These are phyloP conservation scores for Allophyes oxyacanthae DNA, from an alignment of 2,888 invertebrate species.

Conservation along the genomic window DNA sequence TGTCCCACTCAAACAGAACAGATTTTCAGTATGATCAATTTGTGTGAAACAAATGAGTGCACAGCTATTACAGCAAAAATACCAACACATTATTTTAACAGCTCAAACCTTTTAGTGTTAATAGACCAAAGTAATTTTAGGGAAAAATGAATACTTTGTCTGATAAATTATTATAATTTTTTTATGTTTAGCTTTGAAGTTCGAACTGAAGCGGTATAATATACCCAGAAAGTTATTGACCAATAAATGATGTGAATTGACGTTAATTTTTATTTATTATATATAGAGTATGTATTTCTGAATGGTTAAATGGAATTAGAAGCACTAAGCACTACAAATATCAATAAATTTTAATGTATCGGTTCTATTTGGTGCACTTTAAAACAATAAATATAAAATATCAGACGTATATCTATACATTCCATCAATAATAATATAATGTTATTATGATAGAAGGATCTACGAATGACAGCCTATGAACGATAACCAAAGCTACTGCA, in stretches of 20 bases:
- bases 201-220: constrained; percentile 7
- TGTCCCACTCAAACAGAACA: constrained; percentile 1
- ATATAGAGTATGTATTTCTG: no score
- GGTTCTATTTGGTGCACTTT: no score
- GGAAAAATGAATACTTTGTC: background rate
- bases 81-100: constrained; percentile 21
- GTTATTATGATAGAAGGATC: no score
- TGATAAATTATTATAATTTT: background rate
- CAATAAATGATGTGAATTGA: background rate
- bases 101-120: constrained; percentile 41
- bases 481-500: no score
- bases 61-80: constrained; percentile 21
- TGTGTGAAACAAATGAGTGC: constrained; percentile 1
- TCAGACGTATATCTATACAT: no score
- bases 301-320: no score
- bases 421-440: no score
- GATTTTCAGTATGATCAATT: background rate
- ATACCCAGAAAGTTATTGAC: constrained; percentile 1
- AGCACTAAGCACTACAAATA: no score
- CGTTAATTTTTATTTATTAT: background rate
- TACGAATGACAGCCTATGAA: no score
- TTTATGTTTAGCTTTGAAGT: background rate
- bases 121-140: constrained; percentile 13
- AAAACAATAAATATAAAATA: no score
- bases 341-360: no score